These are phyloP conservation scores for Cassiopea xamachana DNA, from an alignment of 30 jellyfish, hydroid and myxozoan species.

Conservation along the genomic window DNA sequence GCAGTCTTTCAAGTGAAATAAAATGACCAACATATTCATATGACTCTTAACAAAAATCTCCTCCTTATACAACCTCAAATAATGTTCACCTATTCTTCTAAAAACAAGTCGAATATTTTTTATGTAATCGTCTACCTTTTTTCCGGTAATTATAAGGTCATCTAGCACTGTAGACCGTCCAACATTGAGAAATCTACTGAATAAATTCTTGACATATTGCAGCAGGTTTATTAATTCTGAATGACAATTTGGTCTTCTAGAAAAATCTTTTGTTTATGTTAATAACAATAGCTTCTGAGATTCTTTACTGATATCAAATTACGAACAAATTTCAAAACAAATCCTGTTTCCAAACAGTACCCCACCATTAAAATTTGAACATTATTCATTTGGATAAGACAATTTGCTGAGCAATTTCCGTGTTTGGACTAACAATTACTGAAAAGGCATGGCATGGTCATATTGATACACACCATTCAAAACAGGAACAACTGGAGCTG, in stretches of 20 bases:
- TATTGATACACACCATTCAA: conserved; percentile 65
- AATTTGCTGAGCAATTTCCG: conserved; percentile 55
- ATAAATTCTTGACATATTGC: conserved; percentile 66
- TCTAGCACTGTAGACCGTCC: conserved; percentile 52
- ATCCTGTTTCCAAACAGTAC: neutral
- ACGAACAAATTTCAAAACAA: conserved; percentile 38
- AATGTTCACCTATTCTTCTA: conserved; percentile 1
- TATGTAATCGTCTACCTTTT: conserved; percentile 49
- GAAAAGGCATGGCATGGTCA: conserved; percentile 60
- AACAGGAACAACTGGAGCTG: conserved; percentile 83
- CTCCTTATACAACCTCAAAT: conserved; percentile 30
- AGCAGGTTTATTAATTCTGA: conserved; percentile 68
- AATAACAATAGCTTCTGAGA: conserved; percentile 44
- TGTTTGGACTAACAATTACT: conserved; percentile 20
- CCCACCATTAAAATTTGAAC: no score
- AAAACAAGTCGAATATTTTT: conserved; percentile 49
- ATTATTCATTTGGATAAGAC: neutral
- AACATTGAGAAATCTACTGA: conserved; percentile 57
- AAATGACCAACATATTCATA: conserved; percentile 39
- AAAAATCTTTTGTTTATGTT: conserved; percentile 51
- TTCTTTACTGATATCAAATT: conserved; percentile 32
- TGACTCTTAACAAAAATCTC: conserved; percentile 33
- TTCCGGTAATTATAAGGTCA: conserved; percentile 31
- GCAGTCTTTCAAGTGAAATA: conserved; percentile 31
- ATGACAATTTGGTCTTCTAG: conserved; percentile 56